A percentile compares a stretch with the other conserved stretches of the same genome.
phyloP scores from a whole-genome alignment of 2,113 vertebrate species.

The Bucco capensis region DNA sequence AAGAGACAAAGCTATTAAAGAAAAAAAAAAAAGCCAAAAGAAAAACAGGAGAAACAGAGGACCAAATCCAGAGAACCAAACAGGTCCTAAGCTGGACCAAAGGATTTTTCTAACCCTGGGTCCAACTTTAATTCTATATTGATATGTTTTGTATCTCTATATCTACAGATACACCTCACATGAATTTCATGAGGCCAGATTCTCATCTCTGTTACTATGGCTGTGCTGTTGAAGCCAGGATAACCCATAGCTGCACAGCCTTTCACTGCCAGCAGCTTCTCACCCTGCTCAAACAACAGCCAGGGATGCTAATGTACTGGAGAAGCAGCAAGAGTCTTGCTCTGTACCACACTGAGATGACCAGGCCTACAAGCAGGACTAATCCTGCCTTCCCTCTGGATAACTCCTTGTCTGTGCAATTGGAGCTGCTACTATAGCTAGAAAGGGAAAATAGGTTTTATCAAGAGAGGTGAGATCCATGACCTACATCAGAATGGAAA shows the following conservation, averaged over 20 bases:
- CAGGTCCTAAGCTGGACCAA: not conserved
- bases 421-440: not conserved
- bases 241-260: not conserved
- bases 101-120: not conserved
- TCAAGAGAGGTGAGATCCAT: not conserved
- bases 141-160: not conserved
- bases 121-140: not conserved
- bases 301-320: not conserved
- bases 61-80: not conserved
- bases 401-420: not conserved
- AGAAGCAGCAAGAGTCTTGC: not conserved
- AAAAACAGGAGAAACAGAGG: too few species aligned
- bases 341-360: not conserved
- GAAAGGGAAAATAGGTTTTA: not conserved
- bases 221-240: not conserved
- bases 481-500: not conserved
- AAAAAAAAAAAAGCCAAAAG: too few species aligned
- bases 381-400: not conserved
- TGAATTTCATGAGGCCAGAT: not conserved
- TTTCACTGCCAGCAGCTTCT: not conserved
- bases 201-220: not conserved
- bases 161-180: not conserved
- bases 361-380: not conserved
- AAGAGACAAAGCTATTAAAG: not conserved
- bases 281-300: rapidly evolving